phyloP scores from a whole-genome alignment of 2,113 vertebrate species.

The Sclerurus mexicanus region DNA sequence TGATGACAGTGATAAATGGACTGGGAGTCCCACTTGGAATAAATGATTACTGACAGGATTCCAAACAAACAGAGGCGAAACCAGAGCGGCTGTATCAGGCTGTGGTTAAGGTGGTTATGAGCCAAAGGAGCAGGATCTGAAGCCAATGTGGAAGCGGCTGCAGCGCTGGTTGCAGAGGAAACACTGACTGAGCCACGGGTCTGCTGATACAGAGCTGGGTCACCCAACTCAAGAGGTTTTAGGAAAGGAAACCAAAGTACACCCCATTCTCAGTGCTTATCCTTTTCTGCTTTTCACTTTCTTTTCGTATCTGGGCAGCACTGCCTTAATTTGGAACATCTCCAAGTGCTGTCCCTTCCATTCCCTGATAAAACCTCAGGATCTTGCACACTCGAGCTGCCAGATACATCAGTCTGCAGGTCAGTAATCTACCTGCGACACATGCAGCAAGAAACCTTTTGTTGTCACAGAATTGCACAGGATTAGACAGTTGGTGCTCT shows the following conservation, averaged over 20 bases:
- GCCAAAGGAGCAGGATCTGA: neutral
- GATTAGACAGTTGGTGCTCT: neutral
- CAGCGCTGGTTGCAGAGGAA: neutral
- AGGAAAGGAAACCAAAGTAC: neutral
- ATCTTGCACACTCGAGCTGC: neutral
- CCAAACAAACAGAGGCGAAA: neutral
- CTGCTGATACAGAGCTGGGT: neutral
- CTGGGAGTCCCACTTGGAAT: constrained; percentile 12
- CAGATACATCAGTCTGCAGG: neutral
- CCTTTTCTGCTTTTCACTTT: neutral
- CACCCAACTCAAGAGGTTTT: neutral
- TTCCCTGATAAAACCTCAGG: neutral
- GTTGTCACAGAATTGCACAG: neutral
- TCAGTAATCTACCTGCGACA: neutral
- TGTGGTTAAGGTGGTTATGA: neutral
- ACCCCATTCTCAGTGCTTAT: neutral
- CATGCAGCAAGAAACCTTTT: neutral
- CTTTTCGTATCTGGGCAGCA: neutral
- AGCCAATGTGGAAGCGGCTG: neutral
- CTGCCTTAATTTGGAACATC: neutral
- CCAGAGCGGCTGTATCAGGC: fast-evolving
- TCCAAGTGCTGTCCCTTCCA: neutral
- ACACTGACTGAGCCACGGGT: neutral
- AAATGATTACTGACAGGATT: neutral
- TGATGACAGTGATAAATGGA: neutral